Evolutionary conservation across 2,888 invertebrate genomes (phyloP).

Genomic region (Parthenolecanium corni): DNA sequence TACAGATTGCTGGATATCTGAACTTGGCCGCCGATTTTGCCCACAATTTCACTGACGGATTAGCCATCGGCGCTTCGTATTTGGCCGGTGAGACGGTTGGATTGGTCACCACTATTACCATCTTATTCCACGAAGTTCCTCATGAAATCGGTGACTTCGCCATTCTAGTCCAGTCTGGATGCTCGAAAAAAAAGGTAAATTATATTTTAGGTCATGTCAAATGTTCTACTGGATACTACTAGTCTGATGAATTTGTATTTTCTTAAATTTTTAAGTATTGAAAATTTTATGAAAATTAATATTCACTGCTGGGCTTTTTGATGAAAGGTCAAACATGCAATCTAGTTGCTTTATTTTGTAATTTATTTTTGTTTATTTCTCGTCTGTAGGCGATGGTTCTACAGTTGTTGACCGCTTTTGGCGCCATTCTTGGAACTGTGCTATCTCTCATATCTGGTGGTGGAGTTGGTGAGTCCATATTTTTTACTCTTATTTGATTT

Average conservation of each 20-base stretch:
- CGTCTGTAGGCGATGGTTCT: conserved; percentile 69
- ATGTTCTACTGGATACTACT: too few species aligned
- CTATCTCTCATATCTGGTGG: conserved; percentile 75
- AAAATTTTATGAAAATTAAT: too few species aligned
- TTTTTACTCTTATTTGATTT: not conserved
- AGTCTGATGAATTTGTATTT: too few species aligned
- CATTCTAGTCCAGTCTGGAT: conserved; percentile 93
- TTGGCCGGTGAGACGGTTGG: conserved; percentile 81
- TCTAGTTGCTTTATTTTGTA: too few species aligned
- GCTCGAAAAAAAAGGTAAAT: conserved; percentile 67
- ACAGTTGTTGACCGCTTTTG: conserved; percentile 86
- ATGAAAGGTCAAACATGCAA: too few species aligned
- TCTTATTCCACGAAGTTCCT: conserved; percentile 94
- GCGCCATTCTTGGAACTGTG: conserved; percentile 87
- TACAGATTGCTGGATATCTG: conserved; percentile 82
- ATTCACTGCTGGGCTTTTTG: too few species aligned
- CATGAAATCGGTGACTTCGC: conserved; percentile 99
- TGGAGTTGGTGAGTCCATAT: conserved; percentile 38
- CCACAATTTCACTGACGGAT: conserved; percentile 98
- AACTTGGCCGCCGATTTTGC: conserved; percentile 97
- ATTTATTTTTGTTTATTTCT: not conserved
- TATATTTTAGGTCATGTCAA: too few species aligned
- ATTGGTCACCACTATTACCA: conserved; percentile 84
- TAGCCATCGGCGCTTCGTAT: conserved; percentile 96
- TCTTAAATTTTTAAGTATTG: too few species aligned